A percentile compares a stretch with the other conserved stretches of the same genome.
Evolutionary conservation across 2,113 vertebrate species (phyloP).

Genomic region (Xyrauchen texanus): DNA sequence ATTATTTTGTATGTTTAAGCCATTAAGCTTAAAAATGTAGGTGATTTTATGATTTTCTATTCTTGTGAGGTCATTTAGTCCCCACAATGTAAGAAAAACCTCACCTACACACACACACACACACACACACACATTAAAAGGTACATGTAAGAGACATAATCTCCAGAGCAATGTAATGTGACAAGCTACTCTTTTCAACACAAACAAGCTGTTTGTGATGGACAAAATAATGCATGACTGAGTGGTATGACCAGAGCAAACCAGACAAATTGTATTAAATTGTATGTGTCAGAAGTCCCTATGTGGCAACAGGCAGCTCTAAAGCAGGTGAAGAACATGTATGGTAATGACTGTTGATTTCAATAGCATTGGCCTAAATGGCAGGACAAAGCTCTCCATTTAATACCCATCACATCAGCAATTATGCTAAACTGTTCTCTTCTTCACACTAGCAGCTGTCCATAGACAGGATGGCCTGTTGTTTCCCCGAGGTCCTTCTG

Average conservation of each 20-base stretch:
- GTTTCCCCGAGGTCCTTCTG: conserved; percentile 21
- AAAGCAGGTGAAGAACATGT: not conserved
- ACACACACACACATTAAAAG: too few species aligned
- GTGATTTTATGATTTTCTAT: too few species aligned
- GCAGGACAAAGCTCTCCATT: conserved; percentile 15
- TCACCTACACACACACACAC: too few species aligned
- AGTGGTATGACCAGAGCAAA: not conserved
- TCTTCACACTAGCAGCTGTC: conserved; percentile 16
- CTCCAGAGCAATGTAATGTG: not conserved
- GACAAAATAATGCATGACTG: not conserved
- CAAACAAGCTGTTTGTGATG: not conserved
- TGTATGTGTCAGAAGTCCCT: not conserved
- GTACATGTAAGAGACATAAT: not conserved
- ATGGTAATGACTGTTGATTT: conserved; percentile 37
- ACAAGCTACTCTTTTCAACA: too few species aligned
- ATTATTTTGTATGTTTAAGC: too few species aligned
- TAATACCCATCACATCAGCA: conserved; percentile 27
- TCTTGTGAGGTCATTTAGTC: too few species aligned
- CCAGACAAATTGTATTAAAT: conserved; percentile 6
- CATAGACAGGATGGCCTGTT: conserved; percentile 29
- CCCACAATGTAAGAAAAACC: too few species aligned
- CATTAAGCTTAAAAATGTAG: too few species aligned
- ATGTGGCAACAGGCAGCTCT: not conserved
- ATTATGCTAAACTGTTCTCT: conserved; percentile 30
- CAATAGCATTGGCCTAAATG: conserved; percentile 26